phyloP scores from a whole-genome alignment of 2,797 vertebrate species.

The Aplochiton taeniatus region DNA sequence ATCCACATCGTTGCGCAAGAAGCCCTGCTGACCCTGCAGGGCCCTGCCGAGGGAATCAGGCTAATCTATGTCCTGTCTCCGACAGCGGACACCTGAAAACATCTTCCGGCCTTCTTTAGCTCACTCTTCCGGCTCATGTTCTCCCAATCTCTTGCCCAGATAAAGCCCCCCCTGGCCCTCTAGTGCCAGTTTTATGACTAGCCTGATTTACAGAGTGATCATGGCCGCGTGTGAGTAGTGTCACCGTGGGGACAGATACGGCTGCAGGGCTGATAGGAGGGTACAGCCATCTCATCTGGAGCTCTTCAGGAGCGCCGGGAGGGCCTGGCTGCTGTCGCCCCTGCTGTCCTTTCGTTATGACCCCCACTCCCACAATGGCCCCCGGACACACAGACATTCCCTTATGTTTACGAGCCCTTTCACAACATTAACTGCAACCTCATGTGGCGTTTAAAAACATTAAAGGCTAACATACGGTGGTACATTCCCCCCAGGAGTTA shows the following conservation, averaged over 20 bases:
- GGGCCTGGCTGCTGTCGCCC: not conserved
- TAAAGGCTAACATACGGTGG: not conserved
- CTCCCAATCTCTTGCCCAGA: not conserved
- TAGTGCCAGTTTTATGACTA: not conserved
- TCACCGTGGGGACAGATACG: not conserved
- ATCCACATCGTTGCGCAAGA: too few relatives aligned
- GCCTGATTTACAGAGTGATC: constrained; percentile 7
- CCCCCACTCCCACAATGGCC: not conserved
- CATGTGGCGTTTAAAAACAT: not conserved
- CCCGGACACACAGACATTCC: not conserved
- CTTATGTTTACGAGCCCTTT: not conserved
- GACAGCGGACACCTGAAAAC: too few relatives aligned
- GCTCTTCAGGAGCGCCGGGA: not conserved
- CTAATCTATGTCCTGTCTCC: too few relatives aligned
- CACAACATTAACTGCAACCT: not conserved
- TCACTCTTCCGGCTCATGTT: not conserved
- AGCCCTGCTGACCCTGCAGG: too few relatives aligned
- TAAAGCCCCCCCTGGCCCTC: not conserved
- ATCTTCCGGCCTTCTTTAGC: too few relatives aligned
- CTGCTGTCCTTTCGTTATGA: not conserved
- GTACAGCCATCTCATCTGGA: not conserved
- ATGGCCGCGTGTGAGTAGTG: not conserved
- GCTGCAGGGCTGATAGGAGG: not conserved
- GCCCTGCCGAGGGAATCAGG: too few relatives aligned
- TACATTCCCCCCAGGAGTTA: not conserved